These are phyloP conservation scores for Dromas ardeola DNA, from an alignment of 2,113 vertebrate genomes.

Conservation along the genomic window DNA sequence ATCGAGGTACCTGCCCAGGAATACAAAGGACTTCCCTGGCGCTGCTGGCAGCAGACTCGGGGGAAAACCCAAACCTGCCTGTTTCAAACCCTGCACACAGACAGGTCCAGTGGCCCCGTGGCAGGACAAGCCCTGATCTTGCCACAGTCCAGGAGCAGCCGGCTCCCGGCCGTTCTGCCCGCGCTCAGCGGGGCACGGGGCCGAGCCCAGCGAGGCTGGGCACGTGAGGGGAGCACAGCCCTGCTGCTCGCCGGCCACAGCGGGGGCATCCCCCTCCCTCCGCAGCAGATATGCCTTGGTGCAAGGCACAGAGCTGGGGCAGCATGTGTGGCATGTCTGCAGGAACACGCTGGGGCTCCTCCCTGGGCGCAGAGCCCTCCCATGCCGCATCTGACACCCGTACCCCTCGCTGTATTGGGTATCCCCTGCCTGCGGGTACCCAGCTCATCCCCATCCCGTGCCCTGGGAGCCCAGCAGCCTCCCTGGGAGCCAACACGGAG, in stretches of 20 bases:
- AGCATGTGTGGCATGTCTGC: not conserved
- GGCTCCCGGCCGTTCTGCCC: not conserved
- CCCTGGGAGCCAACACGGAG: rapidly evolving
- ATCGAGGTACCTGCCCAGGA: not conserved
- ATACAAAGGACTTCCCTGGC: not conserved
- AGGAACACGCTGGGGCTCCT: not conserved
- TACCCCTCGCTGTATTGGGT: rapidly evolving
- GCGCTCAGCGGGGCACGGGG: rapidly evolving
- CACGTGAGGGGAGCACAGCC: rapidly evolving
- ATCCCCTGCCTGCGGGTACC: rapidly evolving
- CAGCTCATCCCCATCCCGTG: rapidly evolving
- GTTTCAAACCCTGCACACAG: not conserved
- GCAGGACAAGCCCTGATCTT: not conserved
- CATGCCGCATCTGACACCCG: rapidly evolving
- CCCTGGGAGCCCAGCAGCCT: not conserved
- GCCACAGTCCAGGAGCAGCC: not conserved
- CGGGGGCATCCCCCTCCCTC: not conserved
- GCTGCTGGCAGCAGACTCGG: not conserved
- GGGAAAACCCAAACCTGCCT: too few relatives aligned
- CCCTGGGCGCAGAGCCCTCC: not conserved
- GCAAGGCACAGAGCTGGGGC: not conserved
- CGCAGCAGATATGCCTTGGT: not conserved
- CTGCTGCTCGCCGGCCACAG: rapidly evolving
- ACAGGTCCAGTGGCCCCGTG: rapidly evolving
- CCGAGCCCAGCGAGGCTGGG: rapidly evolving